These are phyloP conservation scores for Cervus canadensis DNA, from an alignment of 2,113 vertebrate genomes.

Conservation along the genomic window DNA sequence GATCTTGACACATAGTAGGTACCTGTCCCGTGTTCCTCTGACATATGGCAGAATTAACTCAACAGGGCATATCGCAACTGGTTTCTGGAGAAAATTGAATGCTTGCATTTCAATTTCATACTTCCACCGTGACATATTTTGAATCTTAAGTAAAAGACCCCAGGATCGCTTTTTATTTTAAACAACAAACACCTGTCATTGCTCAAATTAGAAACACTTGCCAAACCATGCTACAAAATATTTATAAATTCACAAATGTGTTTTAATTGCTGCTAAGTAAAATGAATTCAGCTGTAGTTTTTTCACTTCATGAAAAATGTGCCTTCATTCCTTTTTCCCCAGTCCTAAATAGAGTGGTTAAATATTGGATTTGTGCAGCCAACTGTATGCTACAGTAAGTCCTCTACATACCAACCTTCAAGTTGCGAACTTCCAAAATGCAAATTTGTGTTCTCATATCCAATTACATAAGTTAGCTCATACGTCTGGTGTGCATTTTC, in stretches of 20 bases:
- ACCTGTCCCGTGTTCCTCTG: background rate
- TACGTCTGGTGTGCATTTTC: background rate
- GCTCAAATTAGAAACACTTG: conserved; percentile 78
- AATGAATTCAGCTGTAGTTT: conserved; percentile 56
- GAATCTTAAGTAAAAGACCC: conserved; percentile 55
- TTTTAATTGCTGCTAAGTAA: conserved; percentile 63
- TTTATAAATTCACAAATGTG: conserved; percentile 60
- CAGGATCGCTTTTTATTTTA: conserved; percentile 66
- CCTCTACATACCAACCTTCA: background rate
- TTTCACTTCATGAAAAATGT: conserved; percentile 70
- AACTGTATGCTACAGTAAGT: conserved; percentile 28
- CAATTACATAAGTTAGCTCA: background rate
- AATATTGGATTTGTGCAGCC: conserved; percentile 49
- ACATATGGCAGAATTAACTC: background rate
- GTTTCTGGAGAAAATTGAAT: background rate
- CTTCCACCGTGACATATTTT: conserved; percentile 43
- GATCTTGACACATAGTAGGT: background rate
- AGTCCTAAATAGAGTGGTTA: conserved; percentile 59
- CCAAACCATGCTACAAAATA: conserved; percentile 57
- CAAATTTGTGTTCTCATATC: background rate
- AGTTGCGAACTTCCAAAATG: background rate
- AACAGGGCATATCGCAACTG: background rate
- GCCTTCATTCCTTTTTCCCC: conserved; percentile 40
- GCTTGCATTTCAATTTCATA: conserved; percentile 12
- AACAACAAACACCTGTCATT: conserved; percentile 72